Base-by-base conservation (phyloP, 2,113 vertebrate species). In the Emydura subglobosa region DNA sequence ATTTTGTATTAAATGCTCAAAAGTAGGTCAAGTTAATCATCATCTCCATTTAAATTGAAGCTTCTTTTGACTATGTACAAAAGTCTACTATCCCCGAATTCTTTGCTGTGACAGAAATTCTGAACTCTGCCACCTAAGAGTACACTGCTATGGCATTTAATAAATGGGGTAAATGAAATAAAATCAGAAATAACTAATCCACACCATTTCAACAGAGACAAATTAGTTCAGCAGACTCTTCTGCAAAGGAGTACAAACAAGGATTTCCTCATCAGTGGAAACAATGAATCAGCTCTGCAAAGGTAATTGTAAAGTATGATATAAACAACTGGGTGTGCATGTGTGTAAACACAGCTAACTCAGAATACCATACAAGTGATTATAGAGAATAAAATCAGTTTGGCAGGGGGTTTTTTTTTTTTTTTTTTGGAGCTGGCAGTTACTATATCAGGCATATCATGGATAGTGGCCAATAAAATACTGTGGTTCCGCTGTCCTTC, bases 191-290 rank as follows among this genome's bases (percentile, higher is more conserved):
- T 88, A 94, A 96, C 53, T 82, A 87, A 91, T 92, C 79, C 61
- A 96, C 84, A 87, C 31, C 27, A 59, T 80, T 96, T 90, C 81
- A 96, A 34, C 78, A 91, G 72, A 83, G 85, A 87, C 83, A 81
- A 55, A 53, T 87, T 42, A 61, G 50, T 83, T 87, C 79, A 87
- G 79, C 82, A 88, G 88, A 97, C 24, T 88, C 12, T 92, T 61
- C 85, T 51, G 83, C 82, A 82, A 90, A 95, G 87, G 47, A 92
- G 51, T 55, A 85, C 79, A 94, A 92, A 55, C 53, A 93, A 86
- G 86, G 92, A 94, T 96, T 97, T 93, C 87, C 27, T 95, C 95
- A 98, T 34, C 72, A 72, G 47, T 85, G 94, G 91, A 94, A 96
- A 97, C 86, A 96, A 93, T 81, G 93, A 93, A 96, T 95, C 92